These are phyloP conservation scores for Leptinotarsa lineolata DNA, from an alignment of 1,140 invertebrate species.

Conservation along the genomic window DNA sequence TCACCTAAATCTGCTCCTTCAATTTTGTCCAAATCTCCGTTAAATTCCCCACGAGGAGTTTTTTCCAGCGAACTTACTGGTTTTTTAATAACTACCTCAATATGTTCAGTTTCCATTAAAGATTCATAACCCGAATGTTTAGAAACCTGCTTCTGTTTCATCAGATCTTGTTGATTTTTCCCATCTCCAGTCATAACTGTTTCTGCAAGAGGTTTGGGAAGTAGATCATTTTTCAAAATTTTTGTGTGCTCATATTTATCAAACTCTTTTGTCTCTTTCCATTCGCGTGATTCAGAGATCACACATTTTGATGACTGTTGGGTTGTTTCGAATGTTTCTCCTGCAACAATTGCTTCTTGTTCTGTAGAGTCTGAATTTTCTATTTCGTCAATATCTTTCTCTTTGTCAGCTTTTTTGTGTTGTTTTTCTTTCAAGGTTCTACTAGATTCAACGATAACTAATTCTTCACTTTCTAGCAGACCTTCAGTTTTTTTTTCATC, in stretches of 20 bases:
- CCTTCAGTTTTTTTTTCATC: no score
- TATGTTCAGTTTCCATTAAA: neutral
- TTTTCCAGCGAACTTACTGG: slow-evolving; percentile 20
- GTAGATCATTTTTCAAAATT: neutral
- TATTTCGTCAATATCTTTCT: slow-evolving; percentile 16
- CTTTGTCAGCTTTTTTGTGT: slow-evolving; percentile 17
- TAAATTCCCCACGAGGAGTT: slow-evolving; percentile 1
- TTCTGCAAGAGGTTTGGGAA: neutral
- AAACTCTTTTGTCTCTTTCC: slow-evolving; percentile 27
- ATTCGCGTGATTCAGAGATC: no score
- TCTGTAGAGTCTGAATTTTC: slow-evolving; percentile 13
- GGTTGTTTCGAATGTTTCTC: no score
- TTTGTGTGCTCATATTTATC: neutral
- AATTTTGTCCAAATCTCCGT: slow-evolving; percentile 23
- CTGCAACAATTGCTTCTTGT: neutral
- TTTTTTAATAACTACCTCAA: neutral
- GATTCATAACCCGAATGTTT: slow-evolving; percentile 8
- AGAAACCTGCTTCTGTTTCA: neutral
- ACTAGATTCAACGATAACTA: no score
- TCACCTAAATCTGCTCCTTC: neutral
- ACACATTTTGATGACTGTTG: no score
- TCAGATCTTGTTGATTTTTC: no score
- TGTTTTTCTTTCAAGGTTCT: slow-evolving; percentile 3
- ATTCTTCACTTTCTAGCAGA: no score
- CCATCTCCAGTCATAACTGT: no score